Evolutionary conservation across 2,113 vertebrate genomes (phyloP).

Genomic region (Spilogale gracilis): DNA sequence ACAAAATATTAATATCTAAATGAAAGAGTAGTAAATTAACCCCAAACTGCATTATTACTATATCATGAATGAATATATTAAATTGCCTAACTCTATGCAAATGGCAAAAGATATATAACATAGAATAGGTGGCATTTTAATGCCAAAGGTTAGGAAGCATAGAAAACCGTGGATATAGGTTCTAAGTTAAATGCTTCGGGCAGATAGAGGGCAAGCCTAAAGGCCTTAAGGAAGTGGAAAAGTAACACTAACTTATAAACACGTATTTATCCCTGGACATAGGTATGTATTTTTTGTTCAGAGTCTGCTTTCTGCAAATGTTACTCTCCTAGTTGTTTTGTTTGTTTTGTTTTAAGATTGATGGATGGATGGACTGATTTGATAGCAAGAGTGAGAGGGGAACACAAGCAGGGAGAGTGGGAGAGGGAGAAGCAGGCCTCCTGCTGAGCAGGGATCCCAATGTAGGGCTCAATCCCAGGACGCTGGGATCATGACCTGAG

Average conservation of each 20-base stretch:
- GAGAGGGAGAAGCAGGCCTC: too few species aligned
- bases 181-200: background rate
- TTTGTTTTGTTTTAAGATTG: too few species aligned
- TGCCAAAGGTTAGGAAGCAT: background rate
- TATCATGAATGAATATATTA: background rate
- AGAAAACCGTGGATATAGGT: background rate
- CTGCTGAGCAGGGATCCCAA: too few species aligned
- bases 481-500: too few species aligned
- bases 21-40: background rate
- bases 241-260: background rate
- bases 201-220: background rate
- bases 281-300: background rate
- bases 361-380: too few species aligned
- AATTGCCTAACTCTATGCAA: background rate
- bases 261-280: background rate
- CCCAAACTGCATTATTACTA: background rate
- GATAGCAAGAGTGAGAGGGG: too few species aligned
- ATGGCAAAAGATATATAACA: background rate
- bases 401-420: too few species aligned
- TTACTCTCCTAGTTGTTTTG: background rate
- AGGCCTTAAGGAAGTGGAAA: background rate
- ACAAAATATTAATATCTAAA: background rate
- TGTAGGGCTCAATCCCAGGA: too few species aligned
- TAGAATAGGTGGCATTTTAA: background rate
- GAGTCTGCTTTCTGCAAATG: background rate